Evolutionary conservation across 1,140 invertebrate species (phyloP).

Genomic region (Lerema accius): DNA sequence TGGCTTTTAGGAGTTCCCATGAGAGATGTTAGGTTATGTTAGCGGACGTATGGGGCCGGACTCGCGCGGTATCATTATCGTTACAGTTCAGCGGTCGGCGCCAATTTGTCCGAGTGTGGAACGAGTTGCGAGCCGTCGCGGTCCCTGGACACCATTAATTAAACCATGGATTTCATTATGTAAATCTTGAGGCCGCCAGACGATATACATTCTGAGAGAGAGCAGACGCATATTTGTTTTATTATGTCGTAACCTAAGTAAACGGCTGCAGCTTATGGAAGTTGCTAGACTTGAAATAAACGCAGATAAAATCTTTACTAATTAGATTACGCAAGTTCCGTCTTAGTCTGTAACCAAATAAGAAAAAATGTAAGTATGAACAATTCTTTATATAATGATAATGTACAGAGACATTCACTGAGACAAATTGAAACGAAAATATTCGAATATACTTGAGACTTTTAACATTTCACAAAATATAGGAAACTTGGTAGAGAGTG

Average conservation of each 20-base stretch:
- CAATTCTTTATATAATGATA: too few species aligned
- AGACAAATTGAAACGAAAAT: too few species aligned
- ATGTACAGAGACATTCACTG: too few species aligned
- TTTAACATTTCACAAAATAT: too few species aligned
- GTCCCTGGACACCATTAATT: slow-evolving; percentile 65
- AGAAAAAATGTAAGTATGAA: too few species aligned
- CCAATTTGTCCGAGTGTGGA: slow-evolving; percentile 64
- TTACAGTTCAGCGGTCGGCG: slow-evolving; percentile 62
- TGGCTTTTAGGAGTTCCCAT: slow-evolving; percentile 68
- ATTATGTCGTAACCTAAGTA: slow-evolving; percentile 4
- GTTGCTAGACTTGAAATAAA: neutral
- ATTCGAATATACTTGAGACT: too few species aligned
- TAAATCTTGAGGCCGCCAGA: slow-evolving; percentile 35
- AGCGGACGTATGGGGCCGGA: slow-evolving; percentile 56
- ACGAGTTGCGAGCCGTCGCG: slow-evolving; percentile 58
- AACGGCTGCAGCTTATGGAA: neutral
- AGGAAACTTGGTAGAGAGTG: too few species aligned
- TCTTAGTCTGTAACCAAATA: too few species aligned
- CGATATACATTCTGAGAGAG: slow-evolving; percentile 1
- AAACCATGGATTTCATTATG: slow-evolving; percentile 54
- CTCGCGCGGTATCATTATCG: slow-evolving; percentile 64
- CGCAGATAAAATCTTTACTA: neutral
- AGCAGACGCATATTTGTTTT: slow-evolving; percentile 12
- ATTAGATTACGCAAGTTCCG: neutral
- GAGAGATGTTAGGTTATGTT: slow-evolving; percentile 66